Evolutionary conservation across 37 sponge, comb jelly and placozoan species (phyloP), one percentile per base, ranked within the genome.

Genomic region (Tethya wilhelma): DNA sequence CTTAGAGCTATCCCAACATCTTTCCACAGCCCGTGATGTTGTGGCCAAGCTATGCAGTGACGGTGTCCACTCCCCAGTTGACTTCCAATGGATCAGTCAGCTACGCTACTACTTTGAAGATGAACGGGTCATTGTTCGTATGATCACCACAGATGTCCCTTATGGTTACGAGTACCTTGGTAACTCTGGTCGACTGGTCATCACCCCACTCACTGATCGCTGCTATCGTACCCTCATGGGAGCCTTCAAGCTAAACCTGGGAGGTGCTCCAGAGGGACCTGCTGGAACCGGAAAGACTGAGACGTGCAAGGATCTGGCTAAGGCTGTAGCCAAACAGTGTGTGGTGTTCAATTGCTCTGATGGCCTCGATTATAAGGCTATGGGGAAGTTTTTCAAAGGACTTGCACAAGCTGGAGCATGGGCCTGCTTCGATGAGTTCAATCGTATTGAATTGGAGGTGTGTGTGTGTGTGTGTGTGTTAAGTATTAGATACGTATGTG

Each of bases 261-360:
- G 99, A 36, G 99, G 99, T 7, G 91, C 99, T 38, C 99, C 99
- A 23, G 99, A 96, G 73, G 99, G 99, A 9, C 99, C 99, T 23
- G 99, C 99, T 64, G 99, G 99, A 26, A 90, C 75, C 5, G 75
- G 75, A 29, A 98, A 98, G 75, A 98, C 99, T 5, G 99, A 98
- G 76, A 98, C 99, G 0, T 93, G 94, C 64, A 98, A 98, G 56
- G 98, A 98, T 78, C 68, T 98, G 66, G 98, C 98, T 44, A 98
- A 98, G 83, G 98, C 98, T n/a, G 96, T 98, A n/a, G 98, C 98
- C 55, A 98, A 98, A 64, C 98, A 96, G 91, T 98, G 98, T 90
- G 98, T 98, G 41, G 98, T 98, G 68, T 98, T 98, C 91, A 98
- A 98, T 90, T 98, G 98, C 75, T 98, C 98, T 28, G 98, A 98